Percentiles rank a stretch among this genome's conserved stretches.
These are phyloP conservation scores for Aspiorhynchus laticeps DNA, from an alignment of 2,113 vertebrate species.

Conservation along the genomic window DNA sequence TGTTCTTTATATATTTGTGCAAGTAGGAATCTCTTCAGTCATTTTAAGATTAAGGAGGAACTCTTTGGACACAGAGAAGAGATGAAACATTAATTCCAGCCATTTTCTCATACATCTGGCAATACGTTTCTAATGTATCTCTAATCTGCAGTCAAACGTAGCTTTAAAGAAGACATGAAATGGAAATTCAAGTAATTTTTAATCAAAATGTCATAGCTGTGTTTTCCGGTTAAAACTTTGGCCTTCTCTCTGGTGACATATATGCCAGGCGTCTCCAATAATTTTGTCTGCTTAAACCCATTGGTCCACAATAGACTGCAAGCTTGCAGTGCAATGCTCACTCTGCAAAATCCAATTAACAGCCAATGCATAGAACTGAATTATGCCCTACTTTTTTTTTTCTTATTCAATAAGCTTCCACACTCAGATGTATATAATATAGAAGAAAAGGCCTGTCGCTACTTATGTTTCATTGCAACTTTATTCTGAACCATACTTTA, in stretches of 20 bases:
- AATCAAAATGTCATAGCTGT: not conserved
- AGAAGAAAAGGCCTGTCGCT: not conserved
- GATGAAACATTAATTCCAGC: not conserved
- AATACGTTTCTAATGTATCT: not conserved
- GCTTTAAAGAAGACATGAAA: not conserved
- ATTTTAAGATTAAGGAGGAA: slow-evolving; percentile 22
- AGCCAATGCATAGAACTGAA: too few relatives aligned
- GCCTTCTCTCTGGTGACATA: not conserved
- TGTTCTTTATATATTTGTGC: not conserved
- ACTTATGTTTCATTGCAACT: too few relatives aligned
- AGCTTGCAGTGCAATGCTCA: not conserved
- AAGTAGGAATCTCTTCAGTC: slow-evolving; percentile 7
- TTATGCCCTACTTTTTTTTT: too few relatives aligned
- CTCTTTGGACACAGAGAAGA: slow-evolving; percentile 2
- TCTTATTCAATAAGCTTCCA: not conserved
- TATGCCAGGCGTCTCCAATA: not conserved
- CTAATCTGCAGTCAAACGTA: not conserved
- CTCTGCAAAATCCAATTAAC: too few relatives aligned
- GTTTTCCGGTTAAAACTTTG: not conserved
- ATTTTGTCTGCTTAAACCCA: not conserved
- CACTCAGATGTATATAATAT: not conserved
- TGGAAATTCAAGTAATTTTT: not conserved
- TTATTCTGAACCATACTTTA: not conserved
- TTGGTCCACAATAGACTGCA: not conserved
- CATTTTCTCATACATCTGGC: not conserved